Percentiles rank a stretch among this genome's conserved stretches.
Evolutionary conservation across 30 jellyfish, hydroid and myxozoan species (phyloP).

Genomic region (Chironex yamaguchii): DNA sequence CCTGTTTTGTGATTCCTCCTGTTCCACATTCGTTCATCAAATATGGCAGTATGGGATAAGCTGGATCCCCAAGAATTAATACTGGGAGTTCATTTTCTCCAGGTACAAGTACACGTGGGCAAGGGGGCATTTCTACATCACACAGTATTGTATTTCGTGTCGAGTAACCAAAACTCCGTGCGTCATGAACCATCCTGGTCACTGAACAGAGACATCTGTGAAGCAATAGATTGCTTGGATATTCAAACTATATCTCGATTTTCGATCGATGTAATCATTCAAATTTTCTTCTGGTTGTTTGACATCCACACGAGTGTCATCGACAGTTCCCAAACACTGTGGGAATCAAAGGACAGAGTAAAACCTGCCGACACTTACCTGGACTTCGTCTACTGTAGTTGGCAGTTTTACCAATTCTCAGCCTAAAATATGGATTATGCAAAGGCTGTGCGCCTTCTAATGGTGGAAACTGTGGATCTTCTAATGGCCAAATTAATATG

Average conservation of each 20-base stretch:
- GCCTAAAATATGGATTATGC: too few relatives aligned
- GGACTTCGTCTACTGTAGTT: too few relatives aligned
- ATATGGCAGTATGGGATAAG: slow-evolving; percentile 35
- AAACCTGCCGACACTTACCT: too few relatives aligned
- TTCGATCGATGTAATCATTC: too few relatives aligned
- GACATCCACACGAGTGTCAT: too few relatives aligned
- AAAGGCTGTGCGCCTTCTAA: too few relatives aligned
- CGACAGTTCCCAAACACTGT: too few relatives aligned
- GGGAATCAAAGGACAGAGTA: too few relatives aligned
- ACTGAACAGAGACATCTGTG: slow-evolving; percentile 15
- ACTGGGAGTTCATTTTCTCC: slow-evolving; percentile 44
- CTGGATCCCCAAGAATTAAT: slow-evolving; percentile 45
- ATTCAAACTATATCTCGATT: slow-evolving; percentile 32
- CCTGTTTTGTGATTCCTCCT: slow-evolving; percentile 48
- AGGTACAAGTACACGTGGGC: slow-evolving; percentile 38
- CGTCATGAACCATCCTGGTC: slow-evolving; percentile 72
- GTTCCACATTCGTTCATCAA: slow-evolving; percentile 35
- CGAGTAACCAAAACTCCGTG: slow-evolving; percentile 40
- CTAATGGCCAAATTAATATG: too few relatives aligned
- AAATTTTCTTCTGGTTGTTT: too few relatives aligned
- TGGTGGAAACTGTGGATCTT: too few relatives aligned
- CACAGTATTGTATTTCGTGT: slow-evolving; percentile 25
- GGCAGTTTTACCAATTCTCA: too few relatives aligned
- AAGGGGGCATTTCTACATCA: slow-evolving; percentile 44
- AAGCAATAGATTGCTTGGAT: slow-evolving; percentile 41